phyloP scores from a whole-genome alignment of 2,888 invertebrate genomes.

The Portevinia maculata region DNA sequence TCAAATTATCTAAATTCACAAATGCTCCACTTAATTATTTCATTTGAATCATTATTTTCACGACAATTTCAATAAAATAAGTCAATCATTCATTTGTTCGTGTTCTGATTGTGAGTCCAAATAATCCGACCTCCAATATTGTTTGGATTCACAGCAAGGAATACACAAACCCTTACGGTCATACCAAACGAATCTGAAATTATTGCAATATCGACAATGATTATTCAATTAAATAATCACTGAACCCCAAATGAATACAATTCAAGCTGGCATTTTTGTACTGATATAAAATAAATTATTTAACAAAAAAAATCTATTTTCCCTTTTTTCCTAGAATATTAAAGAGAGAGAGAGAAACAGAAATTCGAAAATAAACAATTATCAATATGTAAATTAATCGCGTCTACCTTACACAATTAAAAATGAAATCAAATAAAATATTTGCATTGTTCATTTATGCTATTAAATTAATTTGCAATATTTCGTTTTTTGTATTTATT shows the following conservation, averaged over 20 bases:
- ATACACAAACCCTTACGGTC: conserved; percentile 16
- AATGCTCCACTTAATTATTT: not conserved
- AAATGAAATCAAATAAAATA: conserved; percentile 54
- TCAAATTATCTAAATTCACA: not conserved
- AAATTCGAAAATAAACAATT: conserved; percentile 61
- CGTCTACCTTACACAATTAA: conserved; percentile 56
- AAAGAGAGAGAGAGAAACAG: conserved; percentile 4
- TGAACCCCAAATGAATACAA: conserved; percentile 23
- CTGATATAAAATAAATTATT: conserved; percentile 32
- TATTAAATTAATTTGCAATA: conserved; percentile 24
- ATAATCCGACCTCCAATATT: not conserved
- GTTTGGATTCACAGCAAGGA: conserved; percentile 9
- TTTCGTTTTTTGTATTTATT: not conserved
- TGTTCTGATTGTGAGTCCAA: not conserved
- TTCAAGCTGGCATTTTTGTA: conserved; percentile 1
- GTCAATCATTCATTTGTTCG: not conserved
- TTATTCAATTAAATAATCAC: conserved; percentile 51
- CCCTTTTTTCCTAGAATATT: not conserved
- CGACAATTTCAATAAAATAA: not conserved
- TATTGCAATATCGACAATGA: conserved; percentile 23
- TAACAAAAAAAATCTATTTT: not conserved
- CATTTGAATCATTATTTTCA: not conserved
- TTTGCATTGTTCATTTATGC: conserved; percentile 37
- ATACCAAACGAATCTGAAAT: conserved; percentile 7
- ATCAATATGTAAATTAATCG: conserved; percentile 62